Conservation (phyloP, 2,113 vertebrate genomes). For the Notiomystis cincta region DNA sequence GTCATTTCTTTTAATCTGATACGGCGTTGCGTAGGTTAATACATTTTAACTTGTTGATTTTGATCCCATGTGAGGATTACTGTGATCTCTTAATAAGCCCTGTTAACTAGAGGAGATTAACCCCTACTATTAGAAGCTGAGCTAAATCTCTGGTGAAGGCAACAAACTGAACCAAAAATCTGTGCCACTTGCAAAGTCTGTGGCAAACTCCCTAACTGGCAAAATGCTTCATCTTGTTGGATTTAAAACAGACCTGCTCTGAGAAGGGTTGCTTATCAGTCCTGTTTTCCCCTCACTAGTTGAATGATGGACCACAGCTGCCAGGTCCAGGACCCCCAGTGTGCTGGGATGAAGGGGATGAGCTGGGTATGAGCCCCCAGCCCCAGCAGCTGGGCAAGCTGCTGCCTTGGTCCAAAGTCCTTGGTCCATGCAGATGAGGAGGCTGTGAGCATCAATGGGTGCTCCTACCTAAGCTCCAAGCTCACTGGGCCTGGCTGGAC, state of each 20-base stretch:
- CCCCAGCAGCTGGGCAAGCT: not conserved
- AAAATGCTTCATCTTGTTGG: not conserved
- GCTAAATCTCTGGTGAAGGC: not conserved
- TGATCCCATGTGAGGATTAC: not conserved
- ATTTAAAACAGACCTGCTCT: not conserved
- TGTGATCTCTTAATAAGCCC: not conserved
- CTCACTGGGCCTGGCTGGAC: fast-evolving
- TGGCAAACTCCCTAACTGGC: not conserved
- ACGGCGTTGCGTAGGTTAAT: not conserved
- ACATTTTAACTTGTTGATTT: not conserved
- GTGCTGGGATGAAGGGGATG: not conserved
- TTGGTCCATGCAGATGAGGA: not conserved
- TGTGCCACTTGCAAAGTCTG: not conserved
- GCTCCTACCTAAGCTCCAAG: fast-evolving
- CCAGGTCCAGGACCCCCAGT: fast-evolving
- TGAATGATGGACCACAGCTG: not conserved
- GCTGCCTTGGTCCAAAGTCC: not conserved
- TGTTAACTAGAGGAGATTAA: not conserved
- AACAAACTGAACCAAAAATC: not conserved
- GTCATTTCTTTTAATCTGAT: not conserved
- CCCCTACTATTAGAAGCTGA: not conserved
- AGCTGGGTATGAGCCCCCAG: fast-evolving
- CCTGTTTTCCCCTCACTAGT: not conserved
- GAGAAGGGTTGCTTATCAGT: not conserved
- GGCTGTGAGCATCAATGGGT: fast-evolving